phyloP scores from a whole-genome alignment of 2,888 invertebrate species.

The Agonopterix arenella region DNA sequence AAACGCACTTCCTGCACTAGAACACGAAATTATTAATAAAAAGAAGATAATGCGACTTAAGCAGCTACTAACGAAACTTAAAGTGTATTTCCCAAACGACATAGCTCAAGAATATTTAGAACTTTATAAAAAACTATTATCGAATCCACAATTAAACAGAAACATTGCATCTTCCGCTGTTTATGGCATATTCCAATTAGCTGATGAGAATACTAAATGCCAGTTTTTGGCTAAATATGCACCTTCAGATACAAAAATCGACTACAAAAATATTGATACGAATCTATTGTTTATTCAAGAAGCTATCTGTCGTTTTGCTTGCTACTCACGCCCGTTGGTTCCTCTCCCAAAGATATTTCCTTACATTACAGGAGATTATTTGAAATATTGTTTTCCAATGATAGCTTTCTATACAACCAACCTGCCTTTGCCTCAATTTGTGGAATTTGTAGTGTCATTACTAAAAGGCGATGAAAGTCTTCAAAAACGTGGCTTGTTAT shows the following conservation, averaged over 20 bases:
- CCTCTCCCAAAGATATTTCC: slow-evolving; percentile 20
- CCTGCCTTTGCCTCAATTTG: slow-evolving; percentile 28
- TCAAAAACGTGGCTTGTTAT: slow-evolving; percentile 36
- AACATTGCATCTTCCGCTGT: slow-evolving; percentile 16
- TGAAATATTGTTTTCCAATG: slow-evolving; percentile 30
- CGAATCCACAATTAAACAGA: neutral
- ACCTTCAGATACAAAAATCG: slow-evolving; percentile 33
- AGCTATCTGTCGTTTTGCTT: slow-evolving; percentile 30
- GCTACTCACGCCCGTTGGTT: slow-evolving; percentile 30
- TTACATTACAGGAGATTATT: slow-evolving; percentile 36
- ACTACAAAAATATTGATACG: slow-evolving; percentile 22
- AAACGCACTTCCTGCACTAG: neutral
- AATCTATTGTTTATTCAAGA: slow-evolving; percentile 26
- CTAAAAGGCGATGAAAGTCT: slow-evolving; percentile 31
- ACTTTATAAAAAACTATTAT: slow-evolving; percentile 23
- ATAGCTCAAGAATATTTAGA: slow-evolving; percentile 27
- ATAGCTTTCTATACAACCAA: slow-evolving; percentile 26
- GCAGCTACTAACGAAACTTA: slow-evolving; percentile 28
- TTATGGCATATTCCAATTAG: slow-evolving; percentile 33
- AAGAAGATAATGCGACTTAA: neutral
- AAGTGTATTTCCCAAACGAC: slow-evolving; percentile 40
- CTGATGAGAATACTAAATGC: slow-evolving; percentile 22
- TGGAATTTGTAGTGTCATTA: slow-evolving; percentile 15
- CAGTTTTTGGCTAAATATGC: slow-evolving; percentile 32
- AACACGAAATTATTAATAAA: neutral